These are phyloP conservation scores for Anableps anableps DNA, from an alignment of 2,797 vertebrate genomes.

Conservation along the genomic window DNA sequence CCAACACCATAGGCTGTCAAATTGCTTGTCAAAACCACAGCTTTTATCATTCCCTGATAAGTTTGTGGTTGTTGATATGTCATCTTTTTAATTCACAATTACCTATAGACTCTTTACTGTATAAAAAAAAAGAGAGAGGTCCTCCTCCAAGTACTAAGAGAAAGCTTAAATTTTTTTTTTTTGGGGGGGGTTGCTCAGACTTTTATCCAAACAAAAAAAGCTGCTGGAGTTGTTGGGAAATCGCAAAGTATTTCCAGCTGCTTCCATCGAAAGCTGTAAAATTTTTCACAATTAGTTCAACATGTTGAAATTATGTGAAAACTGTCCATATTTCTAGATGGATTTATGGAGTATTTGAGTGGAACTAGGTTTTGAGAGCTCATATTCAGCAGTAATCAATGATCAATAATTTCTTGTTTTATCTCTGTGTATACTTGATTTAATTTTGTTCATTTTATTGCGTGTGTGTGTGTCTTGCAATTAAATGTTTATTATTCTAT, in stretches of 20 bases:
- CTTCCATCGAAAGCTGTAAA: neutral
- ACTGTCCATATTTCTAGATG: neutral
- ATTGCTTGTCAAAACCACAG: constrained; percentile 11
- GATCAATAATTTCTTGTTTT: neutral
- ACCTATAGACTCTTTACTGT: neutral
- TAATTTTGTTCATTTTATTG: neutral
- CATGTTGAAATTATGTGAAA: neutral
- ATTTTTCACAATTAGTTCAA: neutral
- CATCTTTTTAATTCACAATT: neutral
- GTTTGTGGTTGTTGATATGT: neutral
- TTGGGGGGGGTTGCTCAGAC: neutral
- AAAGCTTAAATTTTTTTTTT: too few species aligned
- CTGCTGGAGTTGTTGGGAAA: neutral
- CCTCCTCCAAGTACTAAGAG: neutral
- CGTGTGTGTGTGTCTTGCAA: neutral
- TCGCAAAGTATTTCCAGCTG: neutral
- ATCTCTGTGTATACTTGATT: neutral
- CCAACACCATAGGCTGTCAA: constrained; percentile 27
- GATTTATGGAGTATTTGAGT: neutral
- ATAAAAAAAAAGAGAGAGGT: neutral
- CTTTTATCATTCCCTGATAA: neutral
- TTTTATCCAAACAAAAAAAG: neutral
- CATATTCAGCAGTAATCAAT: neutral
- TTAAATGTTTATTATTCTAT: neutral
- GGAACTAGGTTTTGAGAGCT: neutral